These are phyloP conservation scores for Micromesistius poutassou DNA, from an alignment of 2,797 vertebrate species.

Conservation along the genomic window DNA sequence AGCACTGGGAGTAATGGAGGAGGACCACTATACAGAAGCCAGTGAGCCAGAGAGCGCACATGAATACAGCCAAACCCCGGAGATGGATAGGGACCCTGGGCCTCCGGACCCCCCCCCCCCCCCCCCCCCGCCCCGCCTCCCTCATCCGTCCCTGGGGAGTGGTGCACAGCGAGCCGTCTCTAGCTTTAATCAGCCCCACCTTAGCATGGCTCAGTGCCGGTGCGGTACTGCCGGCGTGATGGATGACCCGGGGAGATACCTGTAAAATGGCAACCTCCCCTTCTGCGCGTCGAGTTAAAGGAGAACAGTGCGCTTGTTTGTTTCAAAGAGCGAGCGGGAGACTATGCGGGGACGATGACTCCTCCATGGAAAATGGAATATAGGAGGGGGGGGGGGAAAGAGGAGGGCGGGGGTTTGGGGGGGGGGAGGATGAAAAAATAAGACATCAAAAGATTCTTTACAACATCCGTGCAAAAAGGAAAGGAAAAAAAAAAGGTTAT, in stretches of 20 bases:
- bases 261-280: conserved; percentile 46
- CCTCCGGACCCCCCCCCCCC: conserved; percentile 18
- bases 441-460: background rate
- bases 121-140: conserved; percentile 25
- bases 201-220: conserved; percentile 44
- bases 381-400: background rate
- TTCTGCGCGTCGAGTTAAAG: conserved; percentile 9
- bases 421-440: background rate
- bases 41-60: conserved; percentile 53
- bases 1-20: conserved; percentile 56
- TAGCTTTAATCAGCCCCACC: conserved; percentile 51
- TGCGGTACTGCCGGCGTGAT: conserved; percentile 35
- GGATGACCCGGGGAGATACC: conserved; percentile 61
- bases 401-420: too few relatives aligned
- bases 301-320: conserved; percentile 33
- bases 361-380: background rate
- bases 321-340: background rate
- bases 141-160: conserved; percentile 39
- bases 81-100: conserved; percentile 58
- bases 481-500: background rate
- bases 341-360: conserved; percentile 10
- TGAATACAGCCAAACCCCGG: conserved; percentile 63
- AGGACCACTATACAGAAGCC: conserved; percentile 48
- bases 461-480: background rate
- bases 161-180: conserved; percentile 39